Base-by-base conservation (phyloP, 2,888 invertebrate genomes). In the Limnephilus lunatus region DNA sequence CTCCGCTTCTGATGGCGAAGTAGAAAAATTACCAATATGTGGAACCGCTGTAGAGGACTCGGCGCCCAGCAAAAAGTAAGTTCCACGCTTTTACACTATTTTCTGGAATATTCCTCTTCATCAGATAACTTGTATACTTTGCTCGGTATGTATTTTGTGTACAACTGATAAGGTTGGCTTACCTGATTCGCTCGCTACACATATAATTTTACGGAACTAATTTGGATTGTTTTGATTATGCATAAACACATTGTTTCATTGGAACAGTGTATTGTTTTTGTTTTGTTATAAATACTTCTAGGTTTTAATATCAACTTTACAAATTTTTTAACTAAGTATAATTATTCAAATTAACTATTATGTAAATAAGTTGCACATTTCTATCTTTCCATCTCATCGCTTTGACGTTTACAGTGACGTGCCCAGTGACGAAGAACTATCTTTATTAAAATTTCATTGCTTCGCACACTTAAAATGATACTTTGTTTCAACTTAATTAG, bases 61-160 rank as follows among this genome's bases (percentile, higher is more conserved):
- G 35, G 90, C 91, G 48, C 89, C 90, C 9, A 93, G 92, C 39
- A 92, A 93, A 88, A 93, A 92, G 93, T 93, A 85, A 91, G 89
- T 89, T 39, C 25, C 4, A 39, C 25, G 32, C 12, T 44, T 32
- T 35, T 68, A 81, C 19, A 35, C 90, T 11, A 85, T 31, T 90
- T 48, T 53, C 25, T 68, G 53, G 53, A 68, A 25, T 19, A 68
- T 68, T 68, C 53, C 5, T 68, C 19, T 53, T 4, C 53, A 19
- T 5, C 53, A 19, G 25, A 68, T 68, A 19, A 68, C 53, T 68
- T 68, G 53, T 68, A 68, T 68, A 68, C 5, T 25, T 68, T 68
- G 53, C 53, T 68, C 19, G 53, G 53, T 25, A 68, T 68, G 0
- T 39, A 83, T 35, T 25, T 44, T 32, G 32, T 85, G 2, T n/a